phyloP scores from a whole-genome alignment of 2,113 vertebrate genomes.

The Hypanus sabinus region DNA sequence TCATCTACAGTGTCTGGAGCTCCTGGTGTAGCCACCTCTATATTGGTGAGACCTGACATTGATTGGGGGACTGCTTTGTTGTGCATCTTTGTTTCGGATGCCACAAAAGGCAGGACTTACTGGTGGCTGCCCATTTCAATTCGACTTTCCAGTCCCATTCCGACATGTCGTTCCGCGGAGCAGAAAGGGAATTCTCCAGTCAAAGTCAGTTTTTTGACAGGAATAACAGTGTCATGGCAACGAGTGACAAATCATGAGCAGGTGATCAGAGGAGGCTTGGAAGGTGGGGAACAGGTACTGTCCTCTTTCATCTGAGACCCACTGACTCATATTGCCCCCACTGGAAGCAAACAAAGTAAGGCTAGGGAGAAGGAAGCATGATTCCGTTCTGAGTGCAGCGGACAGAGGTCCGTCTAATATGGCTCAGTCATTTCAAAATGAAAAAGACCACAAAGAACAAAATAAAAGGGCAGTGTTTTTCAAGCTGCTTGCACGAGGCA shows the following conservation, averaged over 20 bases:
- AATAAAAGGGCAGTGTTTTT: not conserved
- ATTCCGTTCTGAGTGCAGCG: too few species aligned
- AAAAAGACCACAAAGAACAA: not conserved
- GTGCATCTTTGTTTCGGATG: too few species aligned
- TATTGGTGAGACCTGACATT: too few species aligned
- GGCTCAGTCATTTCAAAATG: not conserved
- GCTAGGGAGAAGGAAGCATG: not conserved
- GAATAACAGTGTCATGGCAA: not conserved
- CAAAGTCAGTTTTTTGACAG: not conserved
- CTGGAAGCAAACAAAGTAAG: not conserved
- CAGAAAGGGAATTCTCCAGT: too few species aligned
- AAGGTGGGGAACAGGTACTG: not conserved
- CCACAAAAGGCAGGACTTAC: too few species aligned
- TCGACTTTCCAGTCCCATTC: too few species aligned
- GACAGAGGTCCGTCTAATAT: not conserved
- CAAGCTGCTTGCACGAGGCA: not conserved
- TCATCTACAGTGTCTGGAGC: too few species aligned
- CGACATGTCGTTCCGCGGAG: too few species aligned
- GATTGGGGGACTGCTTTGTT: too few species aligned
- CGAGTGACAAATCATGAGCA: not conserved
- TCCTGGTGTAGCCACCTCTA: too few species aligned
- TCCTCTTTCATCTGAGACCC: not conserved
- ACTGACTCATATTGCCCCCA: not conserved
- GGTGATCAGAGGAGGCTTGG: not conserved
- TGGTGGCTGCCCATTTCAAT: too few species aligned